A percentile compares a stretch with the other conserved stretches of the same genome.
These are phyloP conservation scores for Sclerurus mexicanus DNA, from an alignment of 2,113 vertebrate genomes.

Conservation along the genomic window DNA sequence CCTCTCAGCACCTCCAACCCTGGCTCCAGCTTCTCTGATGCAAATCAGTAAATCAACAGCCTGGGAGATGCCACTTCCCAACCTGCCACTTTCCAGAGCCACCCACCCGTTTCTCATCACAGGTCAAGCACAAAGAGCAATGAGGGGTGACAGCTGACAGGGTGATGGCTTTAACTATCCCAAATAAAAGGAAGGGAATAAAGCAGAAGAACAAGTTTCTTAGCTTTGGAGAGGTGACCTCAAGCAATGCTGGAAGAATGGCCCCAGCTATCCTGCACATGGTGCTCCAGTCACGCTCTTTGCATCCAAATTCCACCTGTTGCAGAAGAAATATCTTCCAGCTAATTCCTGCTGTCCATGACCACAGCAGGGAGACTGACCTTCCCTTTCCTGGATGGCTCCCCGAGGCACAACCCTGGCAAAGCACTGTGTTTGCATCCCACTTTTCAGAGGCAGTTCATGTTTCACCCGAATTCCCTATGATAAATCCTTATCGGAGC, in stretches of 20 bases:
- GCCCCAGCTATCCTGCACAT: background rate
- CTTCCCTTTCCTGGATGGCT: background rate
- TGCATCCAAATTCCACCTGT: background rate
- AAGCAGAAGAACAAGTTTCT: background rate
- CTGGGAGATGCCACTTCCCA: background rate
- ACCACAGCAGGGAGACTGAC: background rate
- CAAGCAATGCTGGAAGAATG: background rate
- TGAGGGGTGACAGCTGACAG: background rate
- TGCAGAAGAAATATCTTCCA: background rate
- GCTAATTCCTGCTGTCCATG: background rate
- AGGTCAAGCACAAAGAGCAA: background rate
- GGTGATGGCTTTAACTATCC: background rate
- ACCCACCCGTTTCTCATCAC: background rate
- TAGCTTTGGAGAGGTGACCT: background rate
- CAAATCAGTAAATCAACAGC: background rate
- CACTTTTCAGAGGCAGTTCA: background rate
- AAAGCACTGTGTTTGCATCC: background rate
- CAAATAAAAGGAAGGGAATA: background rate
- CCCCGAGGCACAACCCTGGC: background rate
- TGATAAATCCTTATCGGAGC: slow-evolving; percentile 58
- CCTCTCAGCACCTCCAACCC: background rate
- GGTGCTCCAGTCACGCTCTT: accelerated
- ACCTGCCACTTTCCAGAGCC: accelerated
- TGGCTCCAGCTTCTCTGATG: background rate
- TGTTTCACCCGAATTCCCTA: slow-evolving; percentile 53